A percentile compares a stretch with the other conserved stretches of the same genome.
Evolutionary conservation across 2,797 vertebrate species (phyloP).

Genomic region (Ammospiza maritima): DNA sequence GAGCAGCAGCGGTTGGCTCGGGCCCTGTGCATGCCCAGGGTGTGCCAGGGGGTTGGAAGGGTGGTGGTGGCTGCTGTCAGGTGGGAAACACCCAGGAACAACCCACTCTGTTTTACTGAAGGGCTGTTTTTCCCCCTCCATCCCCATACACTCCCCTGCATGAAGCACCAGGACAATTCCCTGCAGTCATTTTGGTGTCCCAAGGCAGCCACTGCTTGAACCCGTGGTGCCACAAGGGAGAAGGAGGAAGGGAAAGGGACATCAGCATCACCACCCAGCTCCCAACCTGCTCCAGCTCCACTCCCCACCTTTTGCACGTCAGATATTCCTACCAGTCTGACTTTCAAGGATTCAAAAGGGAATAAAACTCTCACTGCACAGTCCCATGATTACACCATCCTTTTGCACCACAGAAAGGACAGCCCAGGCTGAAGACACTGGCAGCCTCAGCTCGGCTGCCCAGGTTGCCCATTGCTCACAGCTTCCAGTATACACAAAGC

Average conservation of each 20-base stretch:
- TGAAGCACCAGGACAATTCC: not conserved
- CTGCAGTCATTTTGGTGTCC: rapidly evolving
- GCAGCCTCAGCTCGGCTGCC: not conserved
- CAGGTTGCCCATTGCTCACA: not conserved
- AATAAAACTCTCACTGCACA: not conserved
- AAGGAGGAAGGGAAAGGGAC: not conserved
- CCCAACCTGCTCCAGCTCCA: not conserved
- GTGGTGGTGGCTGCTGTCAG: not conserved
- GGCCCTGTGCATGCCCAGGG: rapidly evolving
- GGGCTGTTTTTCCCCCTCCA: not conserved
- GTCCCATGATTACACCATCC: not conserved
- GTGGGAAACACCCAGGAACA: not conserved
- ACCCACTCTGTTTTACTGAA: rapidly evolving
- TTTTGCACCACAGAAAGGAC: not conserved
- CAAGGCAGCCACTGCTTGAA: rapidly evolving
- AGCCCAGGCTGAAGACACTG: not conserved
- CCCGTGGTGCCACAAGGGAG: not conserved
- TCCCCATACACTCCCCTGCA: rapidly evolving
- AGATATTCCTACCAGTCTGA: too few relatives aligned
- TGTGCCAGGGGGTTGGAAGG: not conserved
- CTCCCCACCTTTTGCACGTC: not conserved
- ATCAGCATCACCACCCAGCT: not conserved
- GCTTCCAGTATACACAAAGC: not conserved
- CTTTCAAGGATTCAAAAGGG: not conserved
- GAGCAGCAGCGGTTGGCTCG: not conserved